Conservation (phyloP, 2,797 vertebrate genomes). For the Microhierax caerulescens region DNA sequence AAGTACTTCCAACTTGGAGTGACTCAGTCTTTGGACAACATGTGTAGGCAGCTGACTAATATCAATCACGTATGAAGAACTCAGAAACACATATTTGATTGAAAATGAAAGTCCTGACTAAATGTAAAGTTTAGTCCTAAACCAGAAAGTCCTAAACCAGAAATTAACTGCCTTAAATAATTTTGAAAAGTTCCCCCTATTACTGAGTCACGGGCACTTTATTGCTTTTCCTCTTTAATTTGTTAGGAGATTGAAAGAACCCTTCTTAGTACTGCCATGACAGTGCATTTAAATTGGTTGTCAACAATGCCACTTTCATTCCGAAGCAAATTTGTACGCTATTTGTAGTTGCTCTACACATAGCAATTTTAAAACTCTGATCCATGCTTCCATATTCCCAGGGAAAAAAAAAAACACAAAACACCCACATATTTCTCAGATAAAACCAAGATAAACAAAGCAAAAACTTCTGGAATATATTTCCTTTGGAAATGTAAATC, state of each 20-base stretch:
- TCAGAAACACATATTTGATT: neutral
- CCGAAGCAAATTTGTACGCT: neutral
- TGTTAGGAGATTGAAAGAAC: neutral
- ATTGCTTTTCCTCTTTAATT: neutral
- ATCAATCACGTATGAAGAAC: neutral
- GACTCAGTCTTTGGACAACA: neutral
- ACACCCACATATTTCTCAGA: neutral
- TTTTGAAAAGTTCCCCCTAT: neutral
- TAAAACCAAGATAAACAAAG: neutral
- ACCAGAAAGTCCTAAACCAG: neutral
- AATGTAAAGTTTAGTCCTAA: neutral
- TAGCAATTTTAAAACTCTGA: neutral
- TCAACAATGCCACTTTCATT: neutral
- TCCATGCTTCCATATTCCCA: neutral
- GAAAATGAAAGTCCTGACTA: neutral
- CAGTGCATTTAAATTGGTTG: neutral
- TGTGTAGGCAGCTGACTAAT: neutral
- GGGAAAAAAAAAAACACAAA: neutral
- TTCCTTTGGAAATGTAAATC: neutral
- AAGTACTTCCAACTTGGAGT: neutral
- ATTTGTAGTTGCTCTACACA: neutral
- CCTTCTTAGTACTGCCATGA: neutral
- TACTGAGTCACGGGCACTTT: neutral
- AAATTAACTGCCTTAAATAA: neutral
- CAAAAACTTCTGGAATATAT: neutral